Base-by-base conservation (phyloP, 2,888 invertebrate genomes). In the Helleia helle region DNA sequence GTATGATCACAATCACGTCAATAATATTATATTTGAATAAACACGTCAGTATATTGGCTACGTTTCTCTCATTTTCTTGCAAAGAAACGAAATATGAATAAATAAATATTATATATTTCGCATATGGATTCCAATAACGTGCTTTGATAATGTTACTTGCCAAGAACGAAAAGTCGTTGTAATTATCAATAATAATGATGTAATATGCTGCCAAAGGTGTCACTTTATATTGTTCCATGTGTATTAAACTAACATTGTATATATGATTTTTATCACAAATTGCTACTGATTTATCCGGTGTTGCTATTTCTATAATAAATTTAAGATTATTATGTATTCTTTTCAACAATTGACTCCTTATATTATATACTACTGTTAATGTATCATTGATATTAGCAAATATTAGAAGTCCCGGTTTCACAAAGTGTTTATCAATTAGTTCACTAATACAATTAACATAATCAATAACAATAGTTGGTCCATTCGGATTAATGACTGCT, bases 61-160 rank as follows among this genome's bases (percentile, higher is more conserved):
- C 57, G 50, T 41, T 65, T 62, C 2, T 31, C 25, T 26, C 44
- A 40, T 7, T 61, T 51, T 6, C 47, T 46, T 2, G 36, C 38
- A 4, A 44, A 46, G 37, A 67, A 56, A 36, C 63, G 54, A n/a
- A 71, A 62, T 2, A 72, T 57, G 24, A 80, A 47, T 34, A 83
- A 55, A 75, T 58, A 24, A 80, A 47, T 30, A 83, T 55, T 13
- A 80, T 55, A 14, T 80, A 71, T 39, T 67, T 64, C 0, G 77
- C 80, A 24, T 50, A 51, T 3, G 83, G 79, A 42, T 80, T 79
- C 83, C 83, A 83, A 44, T 57, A 69, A n/a, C 66, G 56, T 1
- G 70, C 59, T 15, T 63, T 52, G 2, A 71, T 55, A 2, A 79
- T 40, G 54, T 68, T 68, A 41, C 59, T 59, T 1, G 63, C 56